Evolutionary conservation across 2,113 vertebrate genomes (phyloP), one percentile per base, ranked within the genome.

Genomic region (Prinia subflava): DNA sequence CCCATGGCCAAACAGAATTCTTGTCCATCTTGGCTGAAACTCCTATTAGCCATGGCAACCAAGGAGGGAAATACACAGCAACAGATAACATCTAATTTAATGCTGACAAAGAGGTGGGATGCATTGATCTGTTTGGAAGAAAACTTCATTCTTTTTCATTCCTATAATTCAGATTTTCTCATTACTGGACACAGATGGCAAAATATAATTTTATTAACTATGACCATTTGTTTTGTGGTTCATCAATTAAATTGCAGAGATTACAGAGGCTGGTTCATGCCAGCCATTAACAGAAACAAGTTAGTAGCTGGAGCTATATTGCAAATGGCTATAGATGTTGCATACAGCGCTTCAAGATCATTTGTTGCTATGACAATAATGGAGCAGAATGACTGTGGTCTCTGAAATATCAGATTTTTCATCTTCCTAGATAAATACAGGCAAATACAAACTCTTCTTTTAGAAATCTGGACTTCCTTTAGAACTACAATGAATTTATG

Each of bases 331-430:
- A 83, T 89, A 94, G 92, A 87, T 84, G 71, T 87, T 94, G 88
- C 55, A 92, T 90, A 80, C 42, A 42, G 68, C 80, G 82, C 75
- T 92, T 95, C 83, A 92, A 68, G 68, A 92, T 94, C 83, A 92
- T 97, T 95, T 94, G 92, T 96, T 96, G 92, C 90, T 96, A 95
- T 94, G 95, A 95, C 94, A 95, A 89, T 94, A 94, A 93, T 83
- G 90, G 89, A 90, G 71, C 35, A 95, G 79, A 93, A 88, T 80
- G 77, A 49, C 53, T 65, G 64, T 71, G 68, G 63, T 69, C 25
- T 83, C 75, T 86, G 85, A 83, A 96, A 74, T 90, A 59, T 88
- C 71, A 35, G 50, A 69, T 77, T 74, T 95, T 92, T 86, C 42
- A 46, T 86, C 55, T 92, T 90, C 46, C 14, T 21, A 15, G 68